Conservation (phyloP, 2,888 invertebrate species). For the Heteropelma amictum region DNA sequence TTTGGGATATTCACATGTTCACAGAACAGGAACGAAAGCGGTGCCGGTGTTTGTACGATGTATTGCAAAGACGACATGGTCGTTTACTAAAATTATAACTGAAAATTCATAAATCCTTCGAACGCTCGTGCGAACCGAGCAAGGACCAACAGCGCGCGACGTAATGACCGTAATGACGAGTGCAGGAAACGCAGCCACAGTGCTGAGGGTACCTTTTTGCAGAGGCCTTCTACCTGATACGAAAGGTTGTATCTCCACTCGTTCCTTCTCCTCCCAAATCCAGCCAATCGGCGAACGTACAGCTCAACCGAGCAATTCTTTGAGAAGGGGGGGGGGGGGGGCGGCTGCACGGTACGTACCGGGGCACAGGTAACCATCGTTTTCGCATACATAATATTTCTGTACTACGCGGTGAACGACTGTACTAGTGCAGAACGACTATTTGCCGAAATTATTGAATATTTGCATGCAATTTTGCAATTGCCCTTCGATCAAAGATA, state of each 20-base stretch:
- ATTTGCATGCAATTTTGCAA: too few species aligned
- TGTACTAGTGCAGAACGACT: too few species aligned
- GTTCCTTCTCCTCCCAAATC: slow-evolving; percentile 1
- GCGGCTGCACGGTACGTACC: neutral
- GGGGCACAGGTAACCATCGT: neutral
- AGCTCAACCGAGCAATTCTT: neutral
- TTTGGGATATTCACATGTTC: too few species aligned
- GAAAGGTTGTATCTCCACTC: neutral
- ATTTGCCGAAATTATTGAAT: too few species aligned
- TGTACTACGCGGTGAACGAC: too few species aligned
- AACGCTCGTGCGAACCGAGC: neutral
- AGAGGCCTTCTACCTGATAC: slow-evolving; percentile 17
- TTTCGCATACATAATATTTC: neutral
- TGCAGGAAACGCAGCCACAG: slow-evolving; percentile 5
- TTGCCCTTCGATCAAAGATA: too few species aligned
- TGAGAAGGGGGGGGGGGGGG: neutral
- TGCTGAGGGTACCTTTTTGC: slow-evolving; percentile 33
- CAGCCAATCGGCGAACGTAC: slow-evolving; percentile 23
- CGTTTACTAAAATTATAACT: neutral
- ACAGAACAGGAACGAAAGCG: too few species aligned
- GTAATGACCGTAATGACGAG: slow-evolving; percentile 35
- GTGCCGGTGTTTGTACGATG: too few species aligned
- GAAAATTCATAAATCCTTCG: neutral
- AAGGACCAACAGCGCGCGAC: neutral
- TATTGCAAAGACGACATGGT: too few species aligned